Evolutionary conservation across 2,113 vertebrate species (phyloP).

Genomic region (Upupa epops): DNA sequence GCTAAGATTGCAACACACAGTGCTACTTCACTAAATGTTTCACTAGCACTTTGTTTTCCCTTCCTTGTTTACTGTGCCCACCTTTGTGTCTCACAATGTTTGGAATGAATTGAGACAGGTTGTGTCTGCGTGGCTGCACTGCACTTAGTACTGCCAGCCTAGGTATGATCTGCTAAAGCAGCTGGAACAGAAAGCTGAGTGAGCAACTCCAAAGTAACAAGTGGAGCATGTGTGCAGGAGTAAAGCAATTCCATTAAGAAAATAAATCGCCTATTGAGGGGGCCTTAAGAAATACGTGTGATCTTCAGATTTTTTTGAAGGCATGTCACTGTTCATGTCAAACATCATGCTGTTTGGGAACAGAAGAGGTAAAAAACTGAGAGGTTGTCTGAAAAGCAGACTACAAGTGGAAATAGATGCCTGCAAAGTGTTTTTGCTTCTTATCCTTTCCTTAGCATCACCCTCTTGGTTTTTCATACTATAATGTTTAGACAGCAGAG

Average conservation of each 20-base stretch:
- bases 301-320: not conserved
- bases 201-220: not conserved
- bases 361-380: not conserved
- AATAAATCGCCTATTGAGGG: not conserved
- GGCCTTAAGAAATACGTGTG: not conserved
- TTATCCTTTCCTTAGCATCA: not conserved
- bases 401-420: not conserved
- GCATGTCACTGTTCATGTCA: not conserved
- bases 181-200: not conserved
- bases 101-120: not conserved
- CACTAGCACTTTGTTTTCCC: not conserved
- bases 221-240: not conserved
- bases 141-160: not conserved
- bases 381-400: not conserved
- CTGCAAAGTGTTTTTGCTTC: not conserved
- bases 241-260: not conserved
- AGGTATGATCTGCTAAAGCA: not conserved
- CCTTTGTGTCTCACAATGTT: fast-evolving
- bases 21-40: not conserved
- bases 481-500: not conserved
- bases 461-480: not conserved
- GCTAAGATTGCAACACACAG: not conserved
- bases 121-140: not conserved
- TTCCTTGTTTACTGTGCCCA: not conserved
- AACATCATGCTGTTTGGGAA: not conserved